Conservation (phyloP, 2,888 invertebrate species). For the Cryptus viduatorius region DNA sequence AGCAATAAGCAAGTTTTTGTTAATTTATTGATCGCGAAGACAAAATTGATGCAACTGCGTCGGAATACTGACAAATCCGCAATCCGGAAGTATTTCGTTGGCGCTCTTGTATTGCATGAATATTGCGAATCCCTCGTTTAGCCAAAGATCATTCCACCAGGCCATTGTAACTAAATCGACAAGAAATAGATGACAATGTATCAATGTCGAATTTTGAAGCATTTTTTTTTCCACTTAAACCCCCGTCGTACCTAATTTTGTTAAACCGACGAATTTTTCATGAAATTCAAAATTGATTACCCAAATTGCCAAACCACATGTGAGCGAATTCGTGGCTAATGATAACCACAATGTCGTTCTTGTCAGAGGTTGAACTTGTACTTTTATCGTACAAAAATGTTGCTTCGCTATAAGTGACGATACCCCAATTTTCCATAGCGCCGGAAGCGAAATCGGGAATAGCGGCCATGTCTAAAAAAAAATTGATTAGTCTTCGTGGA, state of each 20-base stretch:
- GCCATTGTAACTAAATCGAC: constrained; percentile 91
- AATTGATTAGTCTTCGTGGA: constrained; percentile 69
- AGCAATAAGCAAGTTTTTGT: constrained; percentile 58
- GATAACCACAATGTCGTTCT: constrained; percentile 92
- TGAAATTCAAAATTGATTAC: constrained; percentile 84
- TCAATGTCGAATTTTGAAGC: not conserved
- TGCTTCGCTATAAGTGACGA: constrained; percentile 96
- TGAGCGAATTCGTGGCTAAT: constrained; percentile 98
- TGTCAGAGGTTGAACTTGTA: constrained; percentile 91
- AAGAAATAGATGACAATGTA: constrained; percentile 35
- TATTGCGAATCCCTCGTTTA: constrained; percentile 97
- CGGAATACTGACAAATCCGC: constrained; percentile 90
- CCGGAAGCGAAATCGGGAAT: constrained; percentile 96
- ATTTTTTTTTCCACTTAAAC: too few species aligned
- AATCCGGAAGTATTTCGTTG: constrained; percentile 90
- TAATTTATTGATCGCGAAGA: not conserved
- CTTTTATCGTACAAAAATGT: constrained; percentile 91
- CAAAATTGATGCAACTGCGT: not conserved
- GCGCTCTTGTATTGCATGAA: constrained; percentile 95
- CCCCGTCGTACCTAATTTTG: too few species aligned
- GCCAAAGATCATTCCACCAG: constrained; percentile 97
- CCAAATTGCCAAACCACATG: constrained; percentile 97
- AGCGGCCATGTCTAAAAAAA: constrained; percentile 91
- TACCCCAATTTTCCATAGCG: constrained; percentile 98
- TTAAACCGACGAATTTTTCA: too few species aligned